Conservation (phyloP, 2,797 vertebrate genomes). For the Thripadectes ignobilis region DNA sequence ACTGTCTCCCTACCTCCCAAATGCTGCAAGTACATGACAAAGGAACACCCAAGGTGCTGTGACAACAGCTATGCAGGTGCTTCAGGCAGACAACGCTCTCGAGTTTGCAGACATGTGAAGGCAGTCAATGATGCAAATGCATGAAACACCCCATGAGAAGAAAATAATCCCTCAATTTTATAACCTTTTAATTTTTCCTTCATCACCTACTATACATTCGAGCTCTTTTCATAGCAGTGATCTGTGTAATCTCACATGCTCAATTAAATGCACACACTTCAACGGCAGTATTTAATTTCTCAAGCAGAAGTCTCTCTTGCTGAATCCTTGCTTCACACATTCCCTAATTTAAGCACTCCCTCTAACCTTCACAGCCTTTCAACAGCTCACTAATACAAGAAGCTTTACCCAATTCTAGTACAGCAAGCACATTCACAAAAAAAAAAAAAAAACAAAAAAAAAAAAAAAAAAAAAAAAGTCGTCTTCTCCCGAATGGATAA, state of each 20-base stretch:
- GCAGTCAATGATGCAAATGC: not conserved
- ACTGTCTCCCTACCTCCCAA: not conserved
- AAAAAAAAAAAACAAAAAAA: not conserved
- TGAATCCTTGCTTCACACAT: not conserved
- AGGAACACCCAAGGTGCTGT: not conserved
- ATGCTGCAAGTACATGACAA: not conserved
- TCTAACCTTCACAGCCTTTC: not conserved
- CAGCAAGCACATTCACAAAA: not conserved
- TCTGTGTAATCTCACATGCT: not conserved
- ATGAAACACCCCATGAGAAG: not conserved
- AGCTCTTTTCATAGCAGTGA: not conserved
- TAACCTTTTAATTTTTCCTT: not conserved
- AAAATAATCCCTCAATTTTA: not conserved
- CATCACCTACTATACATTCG: not conserved
- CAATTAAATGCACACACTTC: not conserved
- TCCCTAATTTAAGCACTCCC: not conserved
- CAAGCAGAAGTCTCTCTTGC: not conserved
- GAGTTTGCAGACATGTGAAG: not conserved
- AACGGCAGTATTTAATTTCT: not conserved
- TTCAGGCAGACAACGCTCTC: not conserved
- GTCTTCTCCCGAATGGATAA: not conserved
- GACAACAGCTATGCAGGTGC: not conserved
- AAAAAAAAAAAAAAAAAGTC: not conserved
- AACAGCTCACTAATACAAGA: not conserved
- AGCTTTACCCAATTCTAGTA: not conserved